Evolutionary conservation across 2,113 vertebrate species (phyloP), one percentile per base, ranked within the genome.

Genomic region (Parotia lawesii): DNA sequence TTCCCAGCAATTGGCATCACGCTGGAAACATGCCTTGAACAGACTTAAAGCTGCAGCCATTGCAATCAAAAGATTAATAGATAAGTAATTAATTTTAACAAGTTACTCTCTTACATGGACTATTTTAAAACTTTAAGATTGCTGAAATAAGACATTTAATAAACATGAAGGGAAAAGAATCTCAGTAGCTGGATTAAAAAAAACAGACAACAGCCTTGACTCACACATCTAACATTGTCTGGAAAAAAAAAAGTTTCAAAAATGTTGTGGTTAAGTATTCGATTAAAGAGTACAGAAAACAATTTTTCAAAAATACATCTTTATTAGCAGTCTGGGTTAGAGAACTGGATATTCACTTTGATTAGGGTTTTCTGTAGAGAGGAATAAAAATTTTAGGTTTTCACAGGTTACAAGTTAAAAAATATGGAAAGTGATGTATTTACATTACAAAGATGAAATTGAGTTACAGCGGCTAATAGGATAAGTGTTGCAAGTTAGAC

Each of bases 291-390:
- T 24, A 65, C 11, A 54, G 37, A 65, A 83, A 79, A 82, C 48
- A 45, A 9, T 77, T 90, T 81, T 95, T 80, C 6, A 66, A 85
- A 91, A 80, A 83, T 54, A 94, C 23, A 21, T 56, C 50, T 88
- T 94, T 93, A 92, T 88, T 96, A 80, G 24, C 69, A 90, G 22
- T 51, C 29, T 84, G 47, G 10, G 25, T 70, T 53, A 38, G 50
- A 81, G 33, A 87, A 70, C 12, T 47, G 42, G 11, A 15, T 90
- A n/a, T 58, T 88, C 42, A 38, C 53, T 62, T 60, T 83, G 71
- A 79, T 62, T 87, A 1, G 0, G 7, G 6, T 65, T 78, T 93
- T 87, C 57, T 3, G 1, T 11, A 61, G 57, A 91, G 31, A 82
- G 35, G 37, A 76, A 57, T 64, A 65, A 94, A 90, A 88, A 79